Conservation (phyloP, 37 sponge, comb jelly and placozoan species). For the Haliclona indistincta region DNA sequence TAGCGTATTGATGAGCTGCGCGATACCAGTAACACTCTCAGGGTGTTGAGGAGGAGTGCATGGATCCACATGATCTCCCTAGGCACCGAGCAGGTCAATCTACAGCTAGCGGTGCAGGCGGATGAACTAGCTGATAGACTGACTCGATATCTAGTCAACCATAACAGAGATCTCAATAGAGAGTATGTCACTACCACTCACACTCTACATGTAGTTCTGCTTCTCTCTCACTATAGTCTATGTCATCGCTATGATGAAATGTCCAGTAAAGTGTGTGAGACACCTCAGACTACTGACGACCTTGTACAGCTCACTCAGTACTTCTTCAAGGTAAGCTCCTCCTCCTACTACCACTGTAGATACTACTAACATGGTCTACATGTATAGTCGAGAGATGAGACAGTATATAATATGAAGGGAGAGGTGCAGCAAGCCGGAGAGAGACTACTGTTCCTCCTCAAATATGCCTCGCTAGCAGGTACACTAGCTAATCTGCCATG, state of each 20-base stretch:
- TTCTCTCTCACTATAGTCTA: conserved; percentile 41
- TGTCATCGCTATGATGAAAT: conserved; percentile 90
- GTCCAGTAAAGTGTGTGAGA: conserved; percentile 72
- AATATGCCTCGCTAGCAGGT: conserved; percentile 79
- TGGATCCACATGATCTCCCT: conserved; percentile 79
- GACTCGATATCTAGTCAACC: conserved; percentile 44
- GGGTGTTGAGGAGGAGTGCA: conserved; percentile 54
- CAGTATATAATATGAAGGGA: conserved; percentile 62
- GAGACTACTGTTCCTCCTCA: conserved; percentile 86
- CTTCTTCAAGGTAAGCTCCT: conserved; percentile 65
- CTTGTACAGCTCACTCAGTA: conserved; percentile 79
- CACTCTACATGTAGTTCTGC: too few relatives aligned
- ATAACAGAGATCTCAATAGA: conserved; percentile 85
- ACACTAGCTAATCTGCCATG: not conserved
- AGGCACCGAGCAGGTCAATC: conserved; percentile 74
- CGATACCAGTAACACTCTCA: conserved; percentile 48
- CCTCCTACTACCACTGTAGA: not conserved
- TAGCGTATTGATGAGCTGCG: conserved; percentile 72
- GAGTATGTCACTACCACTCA: conserved; percentile 57
- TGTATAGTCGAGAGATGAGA: conserved; percentile 61
- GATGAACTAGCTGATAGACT: conserved; percentile 53
- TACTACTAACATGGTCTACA: not conserved
- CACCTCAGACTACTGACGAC: conserved; percentile 82
- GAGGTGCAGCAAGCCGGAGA: conserved; percentile 79
- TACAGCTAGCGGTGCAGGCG: conserved; percentile 31